These are phyloP conservation scores for Amaurobius ferox DNA, from an alignment of 2,888 invertebrate genomes.

Conservation along the genomic window DNA sequence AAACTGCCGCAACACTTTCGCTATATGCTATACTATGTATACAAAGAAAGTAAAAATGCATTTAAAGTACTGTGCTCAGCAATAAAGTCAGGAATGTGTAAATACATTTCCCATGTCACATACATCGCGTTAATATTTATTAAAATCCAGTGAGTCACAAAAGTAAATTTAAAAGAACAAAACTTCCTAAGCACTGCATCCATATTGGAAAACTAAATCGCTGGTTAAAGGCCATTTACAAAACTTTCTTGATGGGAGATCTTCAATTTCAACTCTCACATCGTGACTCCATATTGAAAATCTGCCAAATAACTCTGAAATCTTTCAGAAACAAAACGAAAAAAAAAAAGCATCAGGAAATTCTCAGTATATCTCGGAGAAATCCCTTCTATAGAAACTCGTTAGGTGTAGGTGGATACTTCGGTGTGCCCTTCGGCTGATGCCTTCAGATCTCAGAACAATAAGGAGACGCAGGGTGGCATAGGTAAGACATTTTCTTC, in stretches of 20 bases:
- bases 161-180: too few relatives aligned
- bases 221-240: conserved; percentile 7
- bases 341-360: too few relatives aligned
- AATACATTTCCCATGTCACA: too few relatives aligned
- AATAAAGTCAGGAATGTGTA: too few relatives aligned
- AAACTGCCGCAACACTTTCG: too few relatives aligned
- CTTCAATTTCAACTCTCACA: conserved; percentile 1
- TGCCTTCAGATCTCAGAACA: conserved; percentile 61
- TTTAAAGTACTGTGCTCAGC: too few relatives aligned
- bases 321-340: not conserved
- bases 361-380: not conserved
- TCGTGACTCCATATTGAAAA: conserved; percentile 9
- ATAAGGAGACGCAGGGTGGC: conserved; percentile 30
- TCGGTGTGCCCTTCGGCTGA: conserved; percentile 63
- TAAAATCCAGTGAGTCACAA: too few relatives aligned
- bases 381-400: conserved; percentile 58
- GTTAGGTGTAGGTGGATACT: conserved; percentile 66
- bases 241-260: not conserved
- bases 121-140: too few relatives aligned
- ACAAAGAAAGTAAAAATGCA: too few relatives aligned
- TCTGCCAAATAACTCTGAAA: conserved; percentile 1
- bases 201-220: not conserved
- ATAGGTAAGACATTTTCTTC: conserved; percentile 27
- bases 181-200: not conserved
- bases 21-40: too few relatives aligned